Evolutionary conservation across 2,888 invertebrate species (phyloP).

Genomic region (Agrotis ipsilon): DNA sequence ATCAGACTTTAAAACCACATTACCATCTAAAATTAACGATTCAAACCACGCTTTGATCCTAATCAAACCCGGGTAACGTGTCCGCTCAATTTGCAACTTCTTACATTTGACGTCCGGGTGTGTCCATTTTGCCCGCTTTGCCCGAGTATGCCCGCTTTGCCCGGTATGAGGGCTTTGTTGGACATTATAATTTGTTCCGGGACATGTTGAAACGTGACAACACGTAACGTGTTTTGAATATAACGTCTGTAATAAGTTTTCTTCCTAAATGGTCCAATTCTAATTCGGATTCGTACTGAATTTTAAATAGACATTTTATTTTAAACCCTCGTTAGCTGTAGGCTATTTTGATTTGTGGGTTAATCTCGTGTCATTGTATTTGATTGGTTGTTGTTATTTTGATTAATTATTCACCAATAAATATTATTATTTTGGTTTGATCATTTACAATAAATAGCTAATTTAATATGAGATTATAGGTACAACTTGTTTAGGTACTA

Average conservation of each 20-base stretch:
- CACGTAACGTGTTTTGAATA: slow-evolving; percentile 56
- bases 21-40: slow-evolving; percentile 44
- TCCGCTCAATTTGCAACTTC: slow-evolving; percentile 71
- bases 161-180: slow-evolving; percentile 30
- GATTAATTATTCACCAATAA: not conserved
- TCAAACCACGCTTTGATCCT: slow-evolving; percentile 59
- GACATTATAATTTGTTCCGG: slow-evolving; percentile 63
- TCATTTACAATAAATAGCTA: not conserved
- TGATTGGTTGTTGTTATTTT: not conserved
- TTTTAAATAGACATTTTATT: slow-evolving; percentile 33
- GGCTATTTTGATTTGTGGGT: slow-evolving; percentile 33
- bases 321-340: slow-evolving; percentile 5
- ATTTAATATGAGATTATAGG: not conserved
- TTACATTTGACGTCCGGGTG: slow-evolving; percentile 62
- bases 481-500: not conserved
- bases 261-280: slow-evolving; percentile 18
- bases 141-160: slow-evolving; percentile 27
- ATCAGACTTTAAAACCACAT: slow-evolving; percentile 14
- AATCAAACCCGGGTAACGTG: slow-evolving; percentile 61
- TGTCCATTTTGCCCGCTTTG: not conserved
- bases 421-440: not conserved
- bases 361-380: slow-evolving; percentile 12
- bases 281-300: slow-evolving; percentile 46
- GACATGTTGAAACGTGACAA: slow-evolving; percentile 61
- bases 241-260: slow-evolving; percentile 20